Base-by-base conservation (phyloP, 2,888 invertebrate species). In the Xylota sylvarum region DNA sequence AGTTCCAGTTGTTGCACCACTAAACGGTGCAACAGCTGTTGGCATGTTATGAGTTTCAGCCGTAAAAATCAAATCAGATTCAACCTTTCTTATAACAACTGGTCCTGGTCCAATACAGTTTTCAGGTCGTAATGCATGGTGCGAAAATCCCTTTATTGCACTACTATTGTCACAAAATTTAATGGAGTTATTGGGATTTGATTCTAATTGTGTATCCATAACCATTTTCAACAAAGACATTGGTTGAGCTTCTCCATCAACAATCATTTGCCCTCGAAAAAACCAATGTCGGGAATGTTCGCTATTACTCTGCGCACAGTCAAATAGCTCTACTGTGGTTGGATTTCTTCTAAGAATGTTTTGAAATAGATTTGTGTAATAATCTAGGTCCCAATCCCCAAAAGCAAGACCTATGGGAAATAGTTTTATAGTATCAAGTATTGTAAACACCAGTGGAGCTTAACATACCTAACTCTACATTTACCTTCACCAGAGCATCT, bases 261-360 rank as follows among this genome's bases (percentile, higher is more conserved):
- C 94, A 62, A 97, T 92, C 93, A 98, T 95, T 90, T 95, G 95
- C 0, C 98, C 98, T 94, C 97, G 97, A 93, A 99, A 99, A 93
- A 99, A 99, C 99, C 99, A 99, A 94, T 99, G 99, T 5, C 99
- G 94, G 84, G 98, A 98, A 92, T 99, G 99, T 92, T 99, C 99
- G 92, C 98, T 98, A 92, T 99, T 99, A 35, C 98, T 98, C 93
- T 99, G 99, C 3, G 99, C 99, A 89, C 99, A 94, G 93, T 99
- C 99, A 93, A 99, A 99, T 90, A 98, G 96, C 92, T 99, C 99
- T 0, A 99, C 98, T 91, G 97, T 98, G 0, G 99, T 99, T 19
- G 99, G 99, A 93, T 99, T 97, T 72, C 98, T 94, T 89, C 96
- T 96, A 23, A 98, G 92, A 89, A 96, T 95, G 86, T 96, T 94